Conservation (phyloP, 1,140 invertebrate genomes). For the Temnothorax curvispinosus region DNA sequence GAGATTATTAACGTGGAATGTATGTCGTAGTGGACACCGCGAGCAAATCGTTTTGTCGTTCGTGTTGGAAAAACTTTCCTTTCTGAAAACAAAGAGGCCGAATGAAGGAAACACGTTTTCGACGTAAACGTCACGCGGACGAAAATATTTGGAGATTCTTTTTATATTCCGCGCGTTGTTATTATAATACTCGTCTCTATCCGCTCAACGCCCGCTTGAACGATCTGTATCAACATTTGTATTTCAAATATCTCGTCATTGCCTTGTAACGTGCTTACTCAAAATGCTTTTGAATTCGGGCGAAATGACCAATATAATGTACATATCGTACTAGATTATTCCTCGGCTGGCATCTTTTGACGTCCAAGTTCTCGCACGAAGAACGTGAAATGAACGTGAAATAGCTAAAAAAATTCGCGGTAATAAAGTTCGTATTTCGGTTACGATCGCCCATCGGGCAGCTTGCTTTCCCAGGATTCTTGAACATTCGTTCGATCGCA, state of each 20-base stretch:
- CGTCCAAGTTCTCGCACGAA: conserved; percentile 17
- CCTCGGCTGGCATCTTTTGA: neutral
- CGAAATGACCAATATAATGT: conserved; percentile 33
- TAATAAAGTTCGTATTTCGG: neutral
- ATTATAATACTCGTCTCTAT: neutral
- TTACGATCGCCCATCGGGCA: conserved; percentile 8
- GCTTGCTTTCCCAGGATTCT: conserved; percentile 12
- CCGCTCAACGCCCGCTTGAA: conserved; percentile 32
- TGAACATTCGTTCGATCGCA: conserved; percentile 11
- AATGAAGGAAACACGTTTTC: neutral
- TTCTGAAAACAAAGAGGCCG: neutral
- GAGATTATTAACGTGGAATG: conserved; percentile 12
- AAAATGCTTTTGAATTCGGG: conserved; percentile 26
- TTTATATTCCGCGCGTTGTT: neutral
- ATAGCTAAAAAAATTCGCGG: neutral
- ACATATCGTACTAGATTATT: conserved; percentile 23
- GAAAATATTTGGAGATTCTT: conserved; percentile 15
- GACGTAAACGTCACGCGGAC: neutral
- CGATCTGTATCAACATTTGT: conserved; percentile 2
- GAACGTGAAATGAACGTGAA: neutral
- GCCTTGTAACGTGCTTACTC: neutral
- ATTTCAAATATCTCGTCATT: conserved; percentile 18
- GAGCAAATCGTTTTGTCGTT: neutral
- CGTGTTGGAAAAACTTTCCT: neutral
- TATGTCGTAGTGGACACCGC: neutral